Evolutionary conservation across 2,797 vertebrate species (phyloP), one percentile per base, ranked within the genome.

Genomic region (Anniella stebbinsi): DNA sequence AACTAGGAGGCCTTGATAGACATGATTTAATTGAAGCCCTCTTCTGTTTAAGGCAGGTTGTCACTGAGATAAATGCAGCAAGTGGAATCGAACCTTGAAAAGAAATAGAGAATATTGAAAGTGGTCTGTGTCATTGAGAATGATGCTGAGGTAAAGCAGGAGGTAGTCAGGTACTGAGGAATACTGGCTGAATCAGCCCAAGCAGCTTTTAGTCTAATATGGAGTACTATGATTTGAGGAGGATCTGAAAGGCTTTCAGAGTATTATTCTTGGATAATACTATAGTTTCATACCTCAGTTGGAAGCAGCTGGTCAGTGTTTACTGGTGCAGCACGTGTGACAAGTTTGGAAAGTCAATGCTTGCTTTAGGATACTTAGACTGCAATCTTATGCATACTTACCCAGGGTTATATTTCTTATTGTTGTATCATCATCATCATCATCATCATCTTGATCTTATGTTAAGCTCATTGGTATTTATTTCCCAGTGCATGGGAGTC

Each of bases 31-130:
- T 87, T 88, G 5, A 93, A 91, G 89, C 33, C 57, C 15, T 85
- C 7, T 80, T 81, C 54, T 84, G 25, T 70, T 85, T 82, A 86
- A 87, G 88, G 60, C 48, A 75, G 95, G 91, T 60, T 94, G 57
- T 92, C 89, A 87, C 87, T 87, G 67, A 89, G 92, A 80, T 88
- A 94, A 97, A 94, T 90, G 80, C 87, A 94, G 89, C 69, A 88
- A 84, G 89, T 92, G 92, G 91, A 92, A 91, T 69, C 73, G 87
- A 93, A 87, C 78, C 76, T 33, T 78, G 60, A 95, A 67, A 45
- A 91, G 90, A 92, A 94, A 91, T 86, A 87, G 82, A 87, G 93
- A 93, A 86, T 84, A 73, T 75, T n/a, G 86, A 91, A 92, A 87
- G 87, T 54, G 86, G 48, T 63, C 67, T 91, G 89, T 75, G 88